Evolutionary conservation across 1,140 invertebrate species (phyloP), one percentile per base, ranked within the genome.

Genomic region (Danaus plexippus): DNA sequence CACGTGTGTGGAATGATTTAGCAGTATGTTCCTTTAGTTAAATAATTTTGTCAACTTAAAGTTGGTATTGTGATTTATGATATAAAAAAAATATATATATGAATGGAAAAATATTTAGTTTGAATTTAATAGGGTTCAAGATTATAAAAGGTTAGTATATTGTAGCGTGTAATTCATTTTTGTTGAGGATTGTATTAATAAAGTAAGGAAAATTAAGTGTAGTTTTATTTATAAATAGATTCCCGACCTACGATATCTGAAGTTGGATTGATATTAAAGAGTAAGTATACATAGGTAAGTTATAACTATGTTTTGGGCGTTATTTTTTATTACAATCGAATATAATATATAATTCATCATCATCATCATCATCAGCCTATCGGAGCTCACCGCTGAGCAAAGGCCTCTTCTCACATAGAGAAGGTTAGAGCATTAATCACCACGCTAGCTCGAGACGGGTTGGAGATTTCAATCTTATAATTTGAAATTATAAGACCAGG

Each of bases 1-100:
- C 77, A 71, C 64, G 54, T 67, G 59, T 60, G 60, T 71, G 69
- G 61, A 71, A 71, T 67, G 61, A 67, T 72, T 32, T 79, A 78
- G 74, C 67, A 67, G 67, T 77, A 76, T 77, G 79, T 84, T 82
- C 80, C 77, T 86, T 83, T 80, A 81, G 70, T 84, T 81, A 64
- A 79, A 79, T 77, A 74, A 76, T 82, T 77, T 81, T 69, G 72
- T 80, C 79, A 83, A 81, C 83, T 84, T 22, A 80, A 86, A 86
- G 80, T 84, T 86, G 83, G 68, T 80, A 80, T 77, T 85, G 82
- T 84, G 80, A 82, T 86, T 82, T 81, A 74, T 73, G 66, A 70
- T 75, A 80, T 68, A 75, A 71, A 67, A 77, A n/a, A 32, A 32
- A 32, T 7, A 7, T 32, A 32, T 73, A 69, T 75, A 81, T 73